Conservation (phyloP, 35 echinoderm and acorn worm genomes). For the Heliocidaris erythrogramma region DNA sequence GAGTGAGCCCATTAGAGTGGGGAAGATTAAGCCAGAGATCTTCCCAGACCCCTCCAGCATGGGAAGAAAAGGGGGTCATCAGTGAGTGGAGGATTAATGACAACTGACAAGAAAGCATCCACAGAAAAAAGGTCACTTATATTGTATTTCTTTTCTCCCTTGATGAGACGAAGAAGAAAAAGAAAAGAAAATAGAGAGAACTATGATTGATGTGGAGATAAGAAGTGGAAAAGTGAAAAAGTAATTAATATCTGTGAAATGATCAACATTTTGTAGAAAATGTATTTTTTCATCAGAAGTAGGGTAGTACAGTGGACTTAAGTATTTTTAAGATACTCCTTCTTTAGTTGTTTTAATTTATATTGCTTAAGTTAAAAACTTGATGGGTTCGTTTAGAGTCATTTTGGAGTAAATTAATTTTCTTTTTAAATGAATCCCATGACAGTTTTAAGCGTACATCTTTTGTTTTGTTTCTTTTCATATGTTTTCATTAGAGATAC, state of each 20-base stretch:
- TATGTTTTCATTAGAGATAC: no score
- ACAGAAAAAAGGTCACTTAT: not conserved
- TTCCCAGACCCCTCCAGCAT: not conserved
- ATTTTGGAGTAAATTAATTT: no score
- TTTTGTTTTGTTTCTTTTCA: no score
- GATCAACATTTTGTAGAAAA: no score
- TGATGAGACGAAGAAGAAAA: not conserved
- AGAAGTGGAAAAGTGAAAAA: not conserved
- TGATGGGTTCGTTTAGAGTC: no score
- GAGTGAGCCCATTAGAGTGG: not conserved
- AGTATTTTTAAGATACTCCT: not conserved
- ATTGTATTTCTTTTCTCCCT: not conserved
- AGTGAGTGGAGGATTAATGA: not conserved
- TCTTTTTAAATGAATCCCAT: no score
- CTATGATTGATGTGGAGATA: not conserved
- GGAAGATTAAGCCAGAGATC: not conserved
- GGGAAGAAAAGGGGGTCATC: not conserved
- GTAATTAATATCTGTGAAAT: no score
- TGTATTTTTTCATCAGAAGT: no score
- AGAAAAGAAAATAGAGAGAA: not conserved
- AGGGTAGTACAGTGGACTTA: no score
- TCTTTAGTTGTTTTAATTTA: not conserved
- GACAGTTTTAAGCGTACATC: no score
- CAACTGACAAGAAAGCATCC: conserved; percentile 9
- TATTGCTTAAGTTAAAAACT: no score